Evolutionary conservation across 2,888 invertebrate genomes (phyloP).

Genomic region (Malachius bipustulatus): DNA sequence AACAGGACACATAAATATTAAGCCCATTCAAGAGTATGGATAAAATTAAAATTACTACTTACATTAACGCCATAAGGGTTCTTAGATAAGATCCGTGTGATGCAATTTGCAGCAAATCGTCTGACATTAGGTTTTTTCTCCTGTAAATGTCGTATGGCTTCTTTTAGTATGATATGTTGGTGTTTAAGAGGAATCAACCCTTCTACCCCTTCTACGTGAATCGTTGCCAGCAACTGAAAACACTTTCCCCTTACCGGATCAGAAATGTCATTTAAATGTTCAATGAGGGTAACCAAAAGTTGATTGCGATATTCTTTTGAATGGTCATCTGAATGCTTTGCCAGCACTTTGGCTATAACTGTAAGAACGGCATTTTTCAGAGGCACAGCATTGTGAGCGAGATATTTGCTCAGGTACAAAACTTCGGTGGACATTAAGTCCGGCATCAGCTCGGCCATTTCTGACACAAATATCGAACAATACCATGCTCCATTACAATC

Average conservation of each 20-base stretch:
- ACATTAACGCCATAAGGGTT: constrained; percentile 79
- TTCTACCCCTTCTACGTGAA: constrained; percentile 66
- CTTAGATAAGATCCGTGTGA: constrained; percentile 66
- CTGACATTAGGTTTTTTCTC: constrained; percentile 79
- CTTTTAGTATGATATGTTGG: constrained; percentile 54
- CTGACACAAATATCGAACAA: constrained; percentile 29
- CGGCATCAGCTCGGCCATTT: constrained; percentile 32
- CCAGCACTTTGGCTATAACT: constrained; percentile 69
- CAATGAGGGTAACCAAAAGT: constrained; percentile 64
- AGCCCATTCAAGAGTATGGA: too few species aligned
- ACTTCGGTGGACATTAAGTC: constrained; percentile 34
- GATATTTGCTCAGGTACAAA: constrained; percentile 29
- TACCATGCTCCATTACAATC: constrained; percentile 34
- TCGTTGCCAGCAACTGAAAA: constrained; percentile 68
- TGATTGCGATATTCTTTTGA: constrained; percentile 48
- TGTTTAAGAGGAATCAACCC: constrained; percentile 65
- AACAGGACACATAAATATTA: too few species aligned
- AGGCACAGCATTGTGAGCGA: constrained; percentile 40
- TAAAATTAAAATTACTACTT: constrained; percentile 29
- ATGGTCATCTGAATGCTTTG: constrained; percentile 54
- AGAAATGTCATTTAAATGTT: constrained; percentile 74
- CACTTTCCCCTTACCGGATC: constrained; percentile 79
- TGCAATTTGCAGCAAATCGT: constrained; percentile 67
- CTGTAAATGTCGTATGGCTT: constrained; percentile 56
- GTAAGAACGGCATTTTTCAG: constrained; percentile 72